Conservation (phyloP, 23 tunicate species). For the Phallusia fumigata region DNA sequence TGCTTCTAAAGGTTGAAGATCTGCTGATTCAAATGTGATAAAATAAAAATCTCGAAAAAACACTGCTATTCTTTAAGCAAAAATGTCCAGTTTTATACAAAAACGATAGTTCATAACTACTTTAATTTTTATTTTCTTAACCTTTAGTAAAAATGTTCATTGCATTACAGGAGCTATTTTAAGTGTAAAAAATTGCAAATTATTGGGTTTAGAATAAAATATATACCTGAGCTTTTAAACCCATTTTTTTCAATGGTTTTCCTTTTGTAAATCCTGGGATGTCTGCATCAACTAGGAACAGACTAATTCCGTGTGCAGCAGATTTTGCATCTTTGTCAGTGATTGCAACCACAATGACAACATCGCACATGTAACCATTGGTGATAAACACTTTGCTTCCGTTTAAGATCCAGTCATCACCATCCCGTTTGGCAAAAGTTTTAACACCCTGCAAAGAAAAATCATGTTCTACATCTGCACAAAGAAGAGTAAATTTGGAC, state of each 20-base stretch:
- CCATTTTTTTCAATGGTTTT: slow-evolving; percentile 84
- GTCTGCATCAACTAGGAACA: slow-evolving; percentile 85
- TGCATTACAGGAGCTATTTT: no score
- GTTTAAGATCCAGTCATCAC: slow-evolving; percentile 92
- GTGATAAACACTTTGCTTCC: slow-evolving; percentile 96
- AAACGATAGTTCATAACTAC: no score
- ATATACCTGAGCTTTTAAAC: slow-evolving; percentile 85
- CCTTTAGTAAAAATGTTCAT: no score
- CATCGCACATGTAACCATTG: slow-evolving; percentile 93
- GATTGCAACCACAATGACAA: slow-evolving; percentile 83
- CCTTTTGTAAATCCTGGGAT: slow-evolving; percentile 92
- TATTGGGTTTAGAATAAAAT: no score
- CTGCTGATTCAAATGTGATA: no score
- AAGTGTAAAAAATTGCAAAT: no score
- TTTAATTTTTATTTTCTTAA: no score
- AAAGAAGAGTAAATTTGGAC: no score
- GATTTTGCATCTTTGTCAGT: slow-evolving; percentile 91
- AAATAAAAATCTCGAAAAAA: no score
- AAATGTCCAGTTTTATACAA: no score
- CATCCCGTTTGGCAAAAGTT: slow-evolving; percentile 83
- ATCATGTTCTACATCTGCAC: not conserved
- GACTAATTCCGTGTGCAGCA: slow-evolving; percentile 88
- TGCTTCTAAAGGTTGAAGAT: no score
- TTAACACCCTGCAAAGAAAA: slow-evolving; percentile 62
- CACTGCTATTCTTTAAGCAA: no score